Percentiles rank a stretch among this genome's conserved stretches.
Conservation (phyloP, 1,140 invertebrate species). For the Hypothenemus hampei region DNA sequence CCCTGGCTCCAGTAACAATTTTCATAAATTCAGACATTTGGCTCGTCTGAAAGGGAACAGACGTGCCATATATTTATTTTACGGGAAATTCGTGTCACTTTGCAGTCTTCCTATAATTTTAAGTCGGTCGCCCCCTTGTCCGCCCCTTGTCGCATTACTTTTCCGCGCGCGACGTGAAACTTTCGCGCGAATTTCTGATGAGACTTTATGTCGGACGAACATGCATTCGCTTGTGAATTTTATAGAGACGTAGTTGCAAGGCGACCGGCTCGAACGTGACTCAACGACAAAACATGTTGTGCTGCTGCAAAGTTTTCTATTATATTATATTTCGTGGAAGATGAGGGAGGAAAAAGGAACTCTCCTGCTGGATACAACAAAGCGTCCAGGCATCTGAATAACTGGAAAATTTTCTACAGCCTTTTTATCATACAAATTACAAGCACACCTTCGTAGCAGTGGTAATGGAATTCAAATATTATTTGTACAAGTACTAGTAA, state of each 20-base stretch:
- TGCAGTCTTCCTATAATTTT: slow-evolving; percentile 5
- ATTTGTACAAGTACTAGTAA: neutral
- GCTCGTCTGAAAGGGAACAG: too few species aligned
- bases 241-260: slow-evolving; percentile 20
- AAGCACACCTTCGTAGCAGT: neutral
- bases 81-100: too few species aligned
- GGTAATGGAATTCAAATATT: neutral
- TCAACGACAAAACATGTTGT: slow-evolving; percentile 9
- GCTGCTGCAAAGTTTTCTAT: slow-evolving; percentile 12
- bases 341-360: neutral
- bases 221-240: slow-evolving; percentile 12
- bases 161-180: slow-evolving; percentile 10
- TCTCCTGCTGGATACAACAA: neutral
- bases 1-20: too few species aligned
- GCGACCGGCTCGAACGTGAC: slow-evolving; percentile 19
- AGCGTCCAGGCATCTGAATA: too few species aligned
- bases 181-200: slow-evolving; percentile 20
- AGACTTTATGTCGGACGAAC: slow-evolving; percentile 13
- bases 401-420: too few species aligned
- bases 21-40: too few species aligned
- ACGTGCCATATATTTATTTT: too few species aligned
- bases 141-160: slow-evolving; percentile 3
- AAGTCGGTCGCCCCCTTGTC: too few species aligned
- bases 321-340: slow-evolving; percentile 5
- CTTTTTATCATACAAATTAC: too few species aligned